Evolutionary conservation across 2,888 invertebrate species (phyloP), one percentile per base, ranked within the genome.

Genomic region (Reticulitermes lucifugus): DNA sequence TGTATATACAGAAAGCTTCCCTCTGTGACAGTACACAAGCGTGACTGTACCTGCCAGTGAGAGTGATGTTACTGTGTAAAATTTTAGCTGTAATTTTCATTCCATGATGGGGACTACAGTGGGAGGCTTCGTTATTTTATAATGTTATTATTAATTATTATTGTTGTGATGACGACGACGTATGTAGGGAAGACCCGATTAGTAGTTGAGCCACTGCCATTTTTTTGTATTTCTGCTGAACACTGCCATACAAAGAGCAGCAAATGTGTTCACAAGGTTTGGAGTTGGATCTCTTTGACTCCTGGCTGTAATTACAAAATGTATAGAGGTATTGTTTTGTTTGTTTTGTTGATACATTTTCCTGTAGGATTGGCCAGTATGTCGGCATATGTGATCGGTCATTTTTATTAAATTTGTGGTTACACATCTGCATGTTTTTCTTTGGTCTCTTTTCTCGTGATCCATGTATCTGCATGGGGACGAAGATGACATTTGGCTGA

Each of bases 211-310:
- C 70, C 81, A 81, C 81, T 81, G 81, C 81, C 81, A 81, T 81
- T 81, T 81, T 79, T 81, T 81, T 81, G 81, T 81, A 81, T 81
- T 80, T 25, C 41, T 25, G 70, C 70, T 22, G 70, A 81, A 81
- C 81, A 81, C 81, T 81, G 81, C 81, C 81, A 81, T 7, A 59
- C 65, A 73, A 41, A 77, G n/a, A 77, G 81, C 81, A 81, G 81
- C 70, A 81, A 35, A 70, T 81, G 81, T 81, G 81, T 81, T 81
- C 65, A 81, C 25, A 55, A 79, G 51, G 51, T 79, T 29, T 22
- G 25, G 55, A 79, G 14, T 55, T n/a, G 46, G 51, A 51, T 55
- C 55, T 55, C 65, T 21, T 60, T 65, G 65, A 7, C 65, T 65
- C n/a, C n/a, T 25, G n/a, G 65, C 25, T 65, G 65, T 65, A 25